Evolutionary conservation across 2,888 invertebrate genomes (phyloP).

Genomic region (Sphaerophoria rueppellii): DNA sequence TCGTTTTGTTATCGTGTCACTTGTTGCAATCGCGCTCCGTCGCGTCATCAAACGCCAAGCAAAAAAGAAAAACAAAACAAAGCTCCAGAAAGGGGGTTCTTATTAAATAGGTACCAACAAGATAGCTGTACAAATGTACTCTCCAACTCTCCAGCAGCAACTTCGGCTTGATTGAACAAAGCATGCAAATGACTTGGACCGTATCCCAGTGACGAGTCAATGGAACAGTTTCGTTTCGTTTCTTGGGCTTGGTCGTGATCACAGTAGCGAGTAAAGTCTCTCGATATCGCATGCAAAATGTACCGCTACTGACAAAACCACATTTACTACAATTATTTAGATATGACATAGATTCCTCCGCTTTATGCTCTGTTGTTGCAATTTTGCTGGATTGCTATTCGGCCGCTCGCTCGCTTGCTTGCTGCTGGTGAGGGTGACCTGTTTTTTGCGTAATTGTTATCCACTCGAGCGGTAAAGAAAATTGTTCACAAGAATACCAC

Average conservation of each 20-base stretch:
- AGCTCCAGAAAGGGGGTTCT: background rate
- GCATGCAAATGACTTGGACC: conserved; percentile 70
- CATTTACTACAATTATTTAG: too few species aligned
- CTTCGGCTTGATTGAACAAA: conserved; percentile 58
- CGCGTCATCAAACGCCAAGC: background rate
- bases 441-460: conserved; percentile 53
- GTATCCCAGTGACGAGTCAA: conserved; percentile 36
- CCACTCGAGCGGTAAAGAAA: conserved; percentile 61
- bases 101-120: background rate
- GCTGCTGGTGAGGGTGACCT: conserved; percentile 47
- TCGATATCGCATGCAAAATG: conserved; percentile 31
- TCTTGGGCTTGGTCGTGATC: conserved; percentile 43
- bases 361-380: conserved; percentile 51
- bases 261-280: background rate
- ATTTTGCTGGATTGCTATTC: background rate
- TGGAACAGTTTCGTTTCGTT: conserved; percentile 64
- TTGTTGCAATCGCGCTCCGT: conserved; percentile 48
- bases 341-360: conserved; percentile 66
- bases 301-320: conserved; percentile 8
- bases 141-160: conserved; percentile 2
- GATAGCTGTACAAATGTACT: background rate
- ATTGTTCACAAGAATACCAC: conserved; percentile 18
- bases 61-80: conserved; percentile 21
- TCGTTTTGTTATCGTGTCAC: conserved; percentile 65
- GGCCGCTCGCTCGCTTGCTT: conserved; percentile 11